phyloP scores from a whole-genome alignment of 2,113 vertebrate genomes.

The Clinocottus analis region DNA sequence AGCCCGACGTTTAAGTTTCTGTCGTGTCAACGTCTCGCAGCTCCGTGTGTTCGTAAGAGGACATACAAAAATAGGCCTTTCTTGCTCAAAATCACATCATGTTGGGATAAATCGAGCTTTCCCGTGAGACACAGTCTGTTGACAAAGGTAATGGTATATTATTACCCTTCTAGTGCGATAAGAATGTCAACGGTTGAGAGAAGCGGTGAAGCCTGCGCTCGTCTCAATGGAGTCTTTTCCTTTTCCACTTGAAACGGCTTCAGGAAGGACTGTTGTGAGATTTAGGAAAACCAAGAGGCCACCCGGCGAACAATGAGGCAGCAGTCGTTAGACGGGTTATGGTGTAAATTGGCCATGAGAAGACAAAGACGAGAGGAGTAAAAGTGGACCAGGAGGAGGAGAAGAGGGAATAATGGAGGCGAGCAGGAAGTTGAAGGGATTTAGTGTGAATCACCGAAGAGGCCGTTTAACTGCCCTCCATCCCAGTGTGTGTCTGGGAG shows the following conservation, averaged over 20 bases:
- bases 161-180: conserved; percentile 21
- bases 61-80: not conserved
- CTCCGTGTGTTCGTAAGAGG: not conserved
- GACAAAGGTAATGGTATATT: conserved; percentile 25
- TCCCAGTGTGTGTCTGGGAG: conserved; percentile 61
- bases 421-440: conserved; percentile 49
- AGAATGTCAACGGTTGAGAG: conserved; percentile 2
- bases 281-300: conserved; percentile 22
- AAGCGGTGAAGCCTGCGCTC: conserved; percentile 12
- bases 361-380: conserved; percentile 24
- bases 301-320: conserved; percentile 1
- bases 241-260: conserved; percentile 7
- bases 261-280: conserved; percentile 12
- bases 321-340: conserved; percentile 17
- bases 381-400: conserved; percentile 23
- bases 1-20: not conserved
- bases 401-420: conserved; percentile 31
- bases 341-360: conserved; percentile 23
- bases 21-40: conserved; percentile 11
- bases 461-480: conserved; percentile 71
- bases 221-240: conserved; percentile 6
- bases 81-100: not conserved
- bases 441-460: conserved; percentile 61
- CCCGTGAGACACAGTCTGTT: conserved; percentile 1
- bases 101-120: conserved; percentile 11